phyloP scores from a whole-genome alignment of 2,888 invertebrate species.

The Cyaniris semiargus region DNA sequence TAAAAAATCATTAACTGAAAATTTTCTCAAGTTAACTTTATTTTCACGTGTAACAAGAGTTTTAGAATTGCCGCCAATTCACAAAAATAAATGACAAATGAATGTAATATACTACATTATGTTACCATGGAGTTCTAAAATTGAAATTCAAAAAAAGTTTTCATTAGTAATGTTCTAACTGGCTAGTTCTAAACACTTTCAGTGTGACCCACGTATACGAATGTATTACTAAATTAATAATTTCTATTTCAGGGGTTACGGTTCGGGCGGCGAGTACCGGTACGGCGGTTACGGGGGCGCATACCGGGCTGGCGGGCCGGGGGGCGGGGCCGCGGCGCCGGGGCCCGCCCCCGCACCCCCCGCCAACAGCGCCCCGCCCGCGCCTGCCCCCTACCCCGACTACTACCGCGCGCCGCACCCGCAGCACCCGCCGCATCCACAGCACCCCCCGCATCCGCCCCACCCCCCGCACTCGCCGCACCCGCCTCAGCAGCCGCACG shows the following conservation, averaged over 20 bases:
- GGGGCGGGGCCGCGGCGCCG: slow-evolving; percentile 52
- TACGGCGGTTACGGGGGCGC: slow-evolving; percentile 74
- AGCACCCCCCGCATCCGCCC: slow-evolving; percentile 48
- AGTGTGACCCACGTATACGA: too few relatives aligned
- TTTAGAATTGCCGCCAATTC: too few relatives aligned
- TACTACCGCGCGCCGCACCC: slow-evolving; percentile 49
- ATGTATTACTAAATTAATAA: neutral
- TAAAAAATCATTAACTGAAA: too few relatives aligned
- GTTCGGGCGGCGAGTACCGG: slow-evolving; percentile 58
- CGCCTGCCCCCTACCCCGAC: slow-evolving; percentile 59
- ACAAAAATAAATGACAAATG: too few relatives aligned
- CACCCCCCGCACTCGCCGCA: slow-evolving; percentile 50
- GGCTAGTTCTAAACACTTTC: too few relatives aligned
- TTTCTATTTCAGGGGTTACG: slow-evolving; percentile 55
- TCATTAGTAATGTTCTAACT: too few relatives aligned
- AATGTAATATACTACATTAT: too few relatives aligned
- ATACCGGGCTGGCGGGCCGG: slow-evolving; percentile 63
- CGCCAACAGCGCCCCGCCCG: slow-evolving; percentile 57
- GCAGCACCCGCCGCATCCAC: slow-evolving; percentile 58
- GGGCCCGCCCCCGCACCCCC: slow-evolving; percentile 57
- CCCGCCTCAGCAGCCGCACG: slow-evolving; percentile 55
- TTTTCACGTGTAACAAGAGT: too few relatives aligned
- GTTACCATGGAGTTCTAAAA: too few relatives aligned
- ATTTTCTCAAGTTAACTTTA: too few relatives aligned
- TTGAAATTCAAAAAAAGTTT: too few relatives aligned